Evolutionary conservation across 2,797 vertebrate species (phyloP).

Genomic region (Bryconaethiops microstoma): DNA sequence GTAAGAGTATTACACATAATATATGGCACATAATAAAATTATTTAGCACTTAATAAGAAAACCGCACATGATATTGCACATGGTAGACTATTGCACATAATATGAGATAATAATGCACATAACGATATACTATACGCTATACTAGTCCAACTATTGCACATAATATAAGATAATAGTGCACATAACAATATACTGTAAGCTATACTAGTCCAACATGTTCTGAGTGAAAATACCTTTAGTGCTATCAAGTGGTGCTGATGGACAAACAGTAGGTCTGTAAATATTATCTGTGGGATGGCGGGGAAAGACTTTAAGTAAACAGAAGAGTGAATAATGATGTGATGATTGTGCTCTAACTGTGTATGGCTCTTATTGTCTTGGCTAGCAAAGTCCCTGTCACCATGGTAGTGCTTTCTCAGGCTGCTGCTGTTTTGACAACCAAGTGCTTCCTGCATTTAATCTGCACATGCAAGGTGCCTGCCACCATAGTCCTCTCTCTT

Average conservation of each 20-base stretch:
- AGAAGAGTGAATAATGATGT: constrained; percentile 6
- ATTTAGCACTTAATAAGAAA: no score
- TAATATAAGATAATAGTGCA: no score
- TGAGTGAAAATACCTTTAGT: not conserved
- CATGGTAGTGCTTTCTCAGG: constrained; percentile 33
- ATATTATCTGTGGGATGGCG: not conserved
- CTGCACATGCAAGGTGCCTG: constrained; percentile 53
- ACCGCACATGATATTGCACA: no score
- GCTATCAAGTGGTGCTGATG: not conserved
- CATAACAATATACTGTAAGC: no score
- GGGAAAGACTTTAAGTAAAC: constrained; percentile 4
- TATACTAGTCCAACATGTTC: not conserved
- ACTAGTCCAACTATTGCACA: no score
- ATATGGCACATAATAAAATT: no score
- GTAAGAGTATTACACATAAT: no score
- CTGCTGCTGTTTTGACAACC: constrained; percentile 49
- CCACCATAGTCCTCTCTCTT: constrained; percentile 44
- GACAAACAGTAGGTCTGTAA: not conserved
- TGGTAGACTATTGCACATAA: no score
- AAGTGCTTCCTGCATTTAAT: constrained; percentile 65
- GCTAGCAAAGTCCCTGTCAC: constrained; percentile 38
- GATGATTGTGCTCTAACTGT: constrained; percentile 11
- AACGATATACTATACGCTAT: no score
- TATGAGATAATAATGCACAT: no score
- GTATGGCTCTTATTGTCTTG: constrained; percentile 29